These are phyloP conservation scores for Brachionus asplanchnoidis DNA, from an alignment of 1,140 invertebrate genomes.

Conservation along the genomic window DNA sequence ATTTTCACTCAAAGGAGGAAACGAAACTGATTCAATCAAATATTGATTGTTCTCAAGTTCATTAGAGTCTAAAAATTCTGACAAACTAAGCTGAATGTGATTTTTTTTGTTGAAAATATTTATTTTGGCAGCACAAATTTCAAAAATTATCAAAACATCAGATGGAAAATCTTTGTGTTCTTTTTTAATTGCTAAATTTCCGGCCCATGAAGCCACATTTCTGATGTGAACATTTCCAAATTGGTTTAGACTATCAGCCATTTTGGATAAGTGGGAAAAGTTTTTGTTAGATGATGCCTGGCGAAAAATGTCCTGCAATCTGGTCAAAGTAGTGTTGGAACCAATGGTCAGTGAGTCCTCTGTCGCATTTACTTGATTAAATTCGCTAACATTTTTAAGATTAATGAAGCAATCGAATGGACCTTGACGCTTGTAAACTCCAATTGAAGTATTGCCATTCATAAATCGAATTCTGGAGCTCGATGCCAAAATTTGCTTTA, in stretches of 20 bases:
- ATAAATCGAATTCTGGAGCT: neutral
- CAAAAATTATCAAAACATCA: constrained; percentile 17
- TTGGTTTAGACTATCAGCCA: constrained; percentile 15
- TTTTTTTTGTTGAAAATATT: neutral
- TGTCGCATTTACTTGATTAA: neutral
- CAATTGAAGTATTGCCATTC: constrained; percentile 30
- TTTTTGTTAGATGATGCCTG: neutral
- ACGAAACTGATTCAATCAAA: neutral
- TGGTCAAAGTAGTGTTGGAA: neutral
- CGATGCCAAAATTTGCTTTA: neutral
- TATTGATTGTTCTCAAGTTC: neutral
- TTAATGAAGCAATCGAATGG: neutral
- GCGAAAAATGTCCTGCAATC: neutral
- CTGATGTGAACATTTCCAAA: constrained; percentile 22
- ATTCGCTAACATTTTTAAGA: neutral
- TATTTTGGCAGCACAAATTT: neutral
- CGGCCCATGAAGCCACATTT: constrained; percentile 62
- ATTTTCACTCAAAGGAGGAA: neutral
- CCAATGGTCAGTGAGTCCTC: neutral
- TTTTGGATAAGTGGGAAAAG: neutral
- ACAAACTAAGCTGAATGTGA: neutral
- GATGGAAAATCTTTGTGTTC: constrained; percentile 68
- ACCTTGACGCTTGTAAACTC: constrained; percentile 17
- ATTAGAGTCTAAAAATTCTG: neutral
- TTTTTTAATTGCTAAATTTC: constrained; percentile 74